Evolutionary conservation across 2,797 vertebrate genomes (phyloP), one percentile per base, ranked within the genome.

Genomic region (Microctenopoma stevenorrisi): DNA sequence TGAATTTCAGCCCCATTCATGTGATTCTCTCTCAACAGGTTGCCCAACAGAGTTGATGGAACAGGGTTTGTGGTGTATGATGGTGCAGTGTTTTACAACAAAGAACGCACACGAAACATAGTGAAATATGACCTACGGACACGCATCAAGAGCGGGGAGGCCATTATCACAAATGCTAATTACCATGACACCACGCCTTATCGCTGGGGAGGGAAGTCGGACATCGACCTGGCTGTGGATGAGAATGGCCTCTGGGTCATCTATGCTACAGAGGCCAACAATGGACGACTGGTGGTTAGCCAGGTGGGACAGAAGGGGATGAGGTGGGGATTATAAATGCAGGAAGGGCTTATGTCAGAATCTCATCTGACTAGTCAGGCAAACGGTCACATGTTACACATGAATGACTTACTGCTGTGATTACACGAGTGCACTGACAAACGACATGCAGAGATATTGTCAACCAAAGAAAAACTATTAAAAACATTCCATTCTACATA

Each of bases 191-290:
- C 97, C 0, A 97, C 97, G 0, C 97, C 97, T 0, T 98, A 98
- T 55, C 96, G 97, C 67, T 98, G 97, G 97, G 97, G 97, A 0
- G 97, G 97, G 57, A 98, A 98, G 71, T 98, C 96, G 0, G 97
- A 98, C 90, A 97, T 98, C 35, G 97, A 98, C 88, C 88, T 98
- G 82, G 97, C 97, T 0, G 97, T 97, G 83, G 97, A 98, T 4
- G 97, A 98, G 92, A 97, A 96, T 0, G 97, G 97, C 25, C 91
- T 98, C 11, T 98, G 97, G 97, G 97, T 97, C 28, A 96, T 98
- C 82, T 98, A 98, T 14, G 97, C 96, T 87, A 98, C 96, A 0
- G 97, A 98, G 86, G 86, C 91, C 72, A 98, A 97, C 92, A 97
- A 96, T 0, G 97, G 97, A 25, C 91, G 95, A 0, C 84, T 98